Evolutionary conservation across 1,140 invertebrate genomes (phyloP), one percentile per base, ranked within the genome.

Genomic region (Pogonomyrmex barbatus): DNA sequence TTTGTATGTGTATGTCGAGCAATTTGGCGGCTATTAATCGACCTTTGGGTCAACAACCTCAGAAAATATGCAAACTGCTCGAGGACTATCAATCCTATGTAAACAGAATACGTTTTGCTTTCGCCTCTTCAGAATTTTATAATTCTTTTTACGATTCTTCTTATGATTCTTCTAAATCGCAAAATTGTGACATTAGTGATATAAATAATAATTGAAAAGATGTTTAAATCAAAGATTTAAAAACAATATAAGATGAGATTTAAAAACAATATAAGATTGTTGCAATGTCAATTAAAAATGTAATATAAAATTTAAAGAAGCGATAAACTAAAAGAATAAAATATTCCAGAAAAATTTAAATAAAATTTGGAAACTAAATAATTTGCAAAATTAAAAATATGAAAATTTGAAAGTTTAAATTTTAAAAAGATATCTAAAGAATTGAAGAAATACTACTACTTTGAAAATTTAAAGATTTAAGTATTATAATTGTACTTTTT

Each of bases 11-110:
- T 24, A 24, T 24, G n/a, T 4, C 12, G 68, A 50, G 54, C 9
- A 83, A 83, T 83, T 83, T 60, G 45, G 17, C 45, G 54, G 67
- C 67, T 60, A 73, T 83, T 82, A 82, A 82, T 30, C 30, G 68
- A 45, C 42, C 39, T 75, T 6, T 33, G 12, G 79, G 68, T 83
- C 79, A 75, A 75, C 9, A 83, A 62, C 79, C 79, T 10, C 5
- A 14, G 79, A 47, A 58, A 60, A 58, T 82, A 82, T 73, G 42
- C 45, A n/a, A 36, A 83, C 12, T 14, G 39, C 47, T 58, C 24
- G 42, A 54, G 1, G 3, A 12, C 56, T 47, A 83, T 73, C 12
- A 60, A 39, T 73, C 42, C 58, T 60, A 9, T 2, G 47, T n/a
- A 36, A 50, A 75, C 8, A 12, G 36, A 42, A 81, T 81, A 79